phyloP scores from a whole-genome alignment of 2,797 vertebrate species.

The Coluber constrictor region DNA sequence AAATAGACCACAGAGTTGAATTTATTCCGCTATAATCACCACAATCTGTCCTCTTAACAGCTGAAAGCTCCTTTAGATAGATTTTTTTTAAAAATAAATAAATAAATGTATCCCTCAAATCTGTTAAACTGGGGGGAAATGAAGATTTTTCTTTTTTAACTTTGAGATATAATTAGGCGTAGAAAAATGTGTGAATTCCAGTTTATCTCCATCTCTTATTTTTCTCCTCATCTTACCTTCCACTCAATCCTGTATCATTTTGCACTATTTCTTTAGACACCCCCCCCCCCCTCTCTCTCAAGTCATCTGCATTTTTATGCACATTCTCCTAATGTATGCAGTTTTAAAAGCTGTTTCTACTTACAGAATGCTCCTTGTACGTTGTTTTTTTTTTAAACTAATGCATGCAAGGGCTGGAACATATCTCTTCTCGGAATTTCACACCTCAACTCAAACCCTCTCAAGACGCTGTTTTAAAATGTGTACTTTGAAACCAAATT shows the following conservation, averaged over 20 bases:
- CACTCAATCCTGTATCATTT: background rate
- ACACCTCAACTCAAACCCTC: background rate
- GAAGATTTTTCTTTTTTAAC: background rate
- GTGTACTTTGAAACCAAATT: background rate
- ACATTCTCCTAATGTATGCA: background rate
- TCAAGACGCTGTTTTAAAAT: background rate
- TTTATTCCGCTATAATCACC: background rate
- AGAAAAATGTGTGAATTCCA: background rate
- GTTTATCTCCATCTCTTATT: background rate
- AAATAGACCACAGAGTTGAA: background rate
- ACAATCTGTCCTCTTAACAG: background rate
- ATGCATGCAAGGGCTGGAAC: background rate
- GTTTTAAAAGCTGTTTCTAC: background rate
- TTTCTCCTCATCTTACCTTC: background rate
- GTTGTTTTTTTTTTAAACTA: background rate
- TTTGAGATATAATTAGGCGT: background rate
- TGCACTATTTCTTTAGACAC: background rate
- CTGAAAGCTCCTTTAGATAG: background rate
- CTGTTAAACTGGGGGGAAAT: background rate
- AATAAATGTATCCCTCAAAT: background rate
- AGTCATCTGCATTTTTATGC: background rate
- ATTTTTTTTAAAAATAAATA: background rate
- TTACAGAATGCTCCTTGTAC: background rate
- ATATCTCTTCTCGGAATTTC: background rate
- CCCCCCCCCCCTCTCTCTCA: accelerated